phyloP scores from a whole-genome alignment of 2,113 vertebrate genomes.

The Lynx canadensis region DNA sequence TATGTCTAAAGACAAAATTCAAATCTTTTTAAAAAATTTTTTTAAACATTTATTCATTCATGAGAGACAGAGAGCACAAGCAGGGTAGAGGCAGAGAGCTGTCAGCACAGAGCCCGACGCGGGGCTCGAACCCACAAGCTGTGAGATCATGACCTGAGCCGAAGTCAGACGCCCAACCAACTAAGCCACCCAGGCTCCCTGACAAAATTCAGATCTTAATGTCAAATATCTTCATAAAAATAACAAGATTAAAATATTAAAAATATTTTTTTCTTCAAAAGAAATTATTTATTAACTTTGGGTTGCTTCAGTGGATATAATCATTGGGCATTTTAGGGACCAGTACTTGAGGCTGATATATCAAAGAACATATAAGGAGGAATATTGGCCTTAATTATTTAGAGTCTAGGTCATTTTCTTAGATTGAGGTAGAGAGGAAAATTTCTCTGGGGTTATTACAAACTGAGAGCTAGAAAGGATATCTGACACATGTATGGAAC shows the following conservation, averaged over 20 bases:
- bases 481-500: neutral
- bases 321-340: neutral
- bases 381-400: neutral
- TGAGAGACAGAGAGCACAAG: too few species aligned
- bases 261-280: neutral
- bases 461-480: neutral
- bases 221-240: neutral
- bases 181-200: too few species aligned
- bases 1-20: neutral
- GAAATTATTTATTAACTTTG: neutral
- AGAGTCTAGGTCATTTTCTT: neutral
- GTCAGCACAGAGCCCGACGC: too few species aligned
- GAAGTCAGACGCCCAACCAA: too few species aligned
- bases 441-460: neutral
- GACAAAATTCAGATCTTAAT: neutral
- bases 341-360: neutral
- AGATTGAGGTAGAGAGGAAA: neutral
- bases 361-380: neutral
- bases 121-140: too few species aligned
- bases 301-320: neutral
- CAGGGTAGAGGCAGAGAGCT: too few species aligned
- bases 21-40: neutral
- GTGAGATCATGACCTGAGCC: too few species aligned
- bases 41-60: too few species aligned
- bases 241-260: neutral